Conservation (phyloP, 2,888 invertebrate species). For the Noctua comes region DNA sequence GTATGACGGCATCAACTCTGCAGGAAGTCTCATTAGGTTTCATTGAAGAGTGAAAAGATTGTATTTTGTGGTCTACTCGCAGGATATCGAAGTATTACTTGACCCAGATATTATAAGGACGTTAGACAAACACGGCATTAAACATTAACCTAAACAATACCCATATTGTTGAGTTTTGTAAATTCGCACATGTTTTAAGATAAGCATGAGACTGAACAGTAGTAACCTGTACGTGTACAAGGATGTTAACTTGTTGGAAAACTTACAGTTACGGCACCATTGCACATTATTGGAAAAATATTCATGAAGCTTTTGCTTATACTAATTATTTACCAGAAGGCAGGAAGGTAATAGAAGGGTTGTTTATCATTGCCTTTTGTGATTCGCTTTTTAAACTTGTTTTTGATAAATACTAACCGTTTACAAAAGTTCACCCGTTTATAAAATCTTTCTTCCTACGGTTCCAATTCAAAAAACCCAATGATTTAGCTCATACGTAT, state of each 20-base stretch:
- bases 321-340: not conserved
- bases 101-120: conserved; percentile 37
- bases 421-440: no score
- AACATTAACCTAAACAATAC: conserved; percentile 37
- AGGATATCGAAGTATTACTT: conserved; percentile 21
- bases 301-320: not conserved
- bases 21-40: conserved; percentile 60
- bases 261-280: not conserved
- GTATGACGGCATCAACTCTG: conserved; percentile 56
- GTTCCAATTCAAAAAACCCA: not conserved
- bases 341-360: not conserved
- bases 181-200: conserved; percentile 39
- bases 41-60: conserved; percentile 47
- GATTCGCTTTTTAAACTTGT: not conserved
- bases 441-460: no score
- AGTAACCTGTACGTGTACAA: not conserved
- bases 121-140: conserved; percentile 16
- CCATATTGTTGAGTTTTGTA: conserved; percentile 31
- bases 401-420: not conserved
- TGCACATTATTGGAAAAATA: not conserved
- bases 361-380: not conserved
- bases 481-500: not conserved
- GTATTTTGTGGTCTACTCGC: conserved; percentile 15
- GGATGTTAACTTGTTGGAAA: not conserved
- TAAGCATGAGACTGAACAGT: not conserved